A percentile compares a stretch with the other conserved stretches of the same genome.
These are phyloP conservation scores for Drosophila truncata DNA, from an alignment of 1,140 invertebrate species.

Conservation along the genomic window DNA sequence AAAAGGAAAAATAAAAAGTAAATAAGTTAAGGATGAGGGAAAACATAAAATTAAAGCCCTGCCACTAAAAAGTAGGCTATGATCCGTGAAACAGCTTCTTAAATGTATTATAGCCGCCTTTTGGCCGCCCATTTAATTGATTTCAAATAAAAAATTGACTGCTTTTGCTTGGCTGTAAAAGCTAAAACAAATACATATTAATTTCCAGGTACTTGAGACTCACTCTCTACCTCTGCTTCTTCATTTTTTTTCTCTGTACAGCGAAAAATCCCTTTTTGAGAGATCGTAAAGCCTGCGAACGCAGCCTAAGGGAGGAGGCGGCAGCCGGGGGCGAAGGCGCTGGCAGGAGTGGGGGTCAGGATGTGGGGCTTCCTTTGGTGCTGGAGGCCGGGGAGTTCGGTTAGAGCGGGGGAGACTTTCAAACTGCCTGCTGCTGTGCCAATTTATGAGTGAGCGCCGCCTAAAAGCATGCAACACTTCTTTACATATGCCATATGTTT, in stretches of 20 bases:
- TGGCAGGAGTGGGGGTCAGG: background rate
- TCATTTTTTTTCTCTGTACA: conserved; percentile 9
- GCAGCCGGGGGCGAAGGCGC: background rate
- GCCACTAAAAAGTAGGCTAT: background rate
- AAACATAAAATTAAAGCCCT: background rate
- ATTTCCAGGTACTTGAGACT: conserved; percentile 1
- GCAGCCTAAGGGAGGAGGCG: background rate
- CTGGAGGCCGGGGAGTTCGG: background rate
- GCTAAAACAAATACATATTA: conserved; percentile 1
- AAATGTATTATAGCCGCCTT: background rate
- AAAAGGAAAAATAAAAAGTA: background rate
- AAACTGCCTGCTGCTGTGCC: conserved; percentile 29
- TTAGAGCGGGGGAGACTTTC: background rate
- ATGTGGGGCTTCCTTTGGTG: background rate
- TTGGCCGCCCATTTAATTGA: background rate
- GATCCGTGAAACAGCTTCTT: background rate
- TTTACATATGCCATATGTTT: conserved; percentile 45
- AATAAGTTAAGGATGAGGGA: background rate
- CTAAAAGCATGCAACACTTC: conserved; percentile 79
- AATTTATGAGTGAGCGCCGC: conserved; percentile 73
- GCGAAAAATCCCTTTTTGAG: conserved; percentile 19
- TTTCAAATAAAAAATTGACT: background rate
- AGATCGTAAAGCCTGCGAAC: conserved; percentile 40
- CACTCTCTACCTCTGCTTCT: background rate
- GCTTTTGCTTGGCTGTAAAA: background rate